Evolutionary conservation across 2,797 vertebrate species (phyloP).

Genomic region (Meda fulgida): DNA sequence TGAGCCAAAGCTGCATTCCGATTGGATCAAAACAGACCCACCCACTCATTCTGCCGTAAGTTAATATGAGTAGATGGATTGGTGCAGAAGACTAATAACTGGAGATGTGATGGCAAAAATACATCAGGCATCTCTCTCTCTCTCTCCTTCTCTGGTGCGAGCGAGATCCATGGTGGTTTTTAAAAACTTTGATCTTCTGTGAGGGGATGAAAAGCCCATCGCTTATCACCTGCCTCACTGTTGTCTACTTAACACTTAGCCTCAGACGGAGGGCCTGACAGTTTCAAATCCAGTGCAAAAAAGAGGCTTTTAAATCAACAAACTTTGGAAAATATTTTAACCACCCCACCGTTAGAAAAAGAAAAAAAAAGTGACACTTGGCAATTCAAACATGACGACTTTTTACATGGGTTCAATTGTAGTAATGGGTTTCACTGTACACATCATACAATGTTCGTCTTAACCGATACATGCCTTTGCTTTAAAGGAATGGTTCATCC

Average conservation of each 20-base stretch:
- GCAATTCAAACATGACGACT: neutral
- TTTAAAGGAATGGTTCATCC: neutral
- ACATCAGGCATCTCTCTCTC: slow-evolving; percentile 13
- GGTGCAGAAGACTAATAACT: slow-evolving; percentile 57
- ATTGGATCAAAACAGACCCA: slow-evolving; percentile 61
- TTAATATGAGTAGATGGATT: slow-evolving; percentile 59
- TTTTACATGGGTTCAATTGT: neutral
- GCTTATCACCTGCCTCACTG: slow-evolving; percentile 53
- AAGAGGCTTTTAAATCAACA: slow-evolving; percentile 54
- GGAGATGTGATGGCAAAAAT: slow-evolving; percentile 49
- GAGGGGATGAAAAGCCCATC: slow-evolving; percentile 57
- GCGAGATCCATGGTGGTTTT: slow-evolving; percentile 40
- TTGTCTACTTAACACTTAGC: slow-evolving; percentile 57
- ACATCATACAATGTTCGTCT: neutral
- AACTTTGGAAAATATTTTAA: slow-evolving; percentile 49
- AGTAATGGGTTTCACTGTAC: neutral
- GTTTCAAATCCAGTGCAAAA: slow-evolving; percentile 54
- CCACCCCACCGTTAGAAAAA: slow-evolving; percentile 1
- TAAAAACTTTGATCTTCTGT: slow-evolving; percentile 54
- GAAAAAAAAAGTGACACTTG: neutral
- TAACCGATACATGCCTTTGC: neutral
- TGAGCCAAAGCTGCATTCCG: slow-evolving; percentile 39
- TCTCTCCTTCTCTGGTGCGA: slow-evolving; percentile 3
- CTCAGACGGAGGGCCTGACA: slow-evolving; percentile 40
- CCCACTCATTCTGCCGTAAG: slow-evolving; percentile 53